Base-by-base conservation (phyloP, 2,113 vertebrate species). In the Balaenoptera acutorostrata region DNA sequence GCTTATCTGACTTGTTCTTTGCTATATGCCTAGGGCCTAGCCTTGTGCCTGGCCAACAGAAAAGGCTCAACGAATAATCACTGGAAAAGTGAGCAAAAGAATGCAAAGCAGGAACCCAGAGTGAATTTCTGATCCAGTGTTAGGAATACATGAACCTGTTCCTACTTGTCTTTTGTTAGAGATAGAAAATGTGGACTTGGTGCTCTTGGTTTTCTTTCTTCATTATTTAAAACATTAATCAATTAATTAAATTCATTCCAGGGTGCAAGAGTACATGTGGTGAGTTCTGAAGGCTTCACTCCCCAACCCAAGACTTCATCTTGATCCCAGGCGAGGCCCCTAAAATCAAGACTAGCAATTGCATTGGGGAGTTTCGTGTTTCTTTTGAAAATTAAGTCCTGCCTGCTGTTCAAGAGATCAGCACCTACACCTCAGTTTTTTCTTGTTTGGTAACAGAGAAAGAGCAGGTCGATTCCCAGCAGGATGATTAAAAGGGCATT, bases 371-470 rank as follows among this genome's bases (percentile, higher is more conserved):
- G 39, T 93, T 95, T 63, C 59, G 2, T 55, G 36, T 90, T 96
- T 74, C 52, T 82, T 95, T 96, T 88, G 75, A 95, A 93, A 93
- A 85, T 5, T 44, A 36, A 95, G 15, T 61, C 33, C 66, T 8
- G 12, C n/a, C 8, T 84, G 63, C 57, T 90, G 81, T 25, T 86
- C 46, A 90, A 75, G 25, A 88, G 21, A 93, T 84, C 21, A 46
- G 69, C 7, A 71, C 52, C 55, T 87, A 84, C 0, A 4, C 55
- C 63, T 69, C 74, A 61, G 41, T 74, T 95, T 88, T 90, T 95
- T 92, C 49, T 92, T 94, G 36, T 90, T 77, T 93, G 23, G 57
- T 83, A 96, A 83, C 33, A 95, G 82, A 95, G 44, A 96, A 88
- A 95, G 7, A 92, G 44, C 31, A 81, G 41, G 88, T 94, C 3